Evolutionary conservation across 2,113 vertebrate species (phyloP), one percentile per base, ranked within the genome.

Genomic region (Centropus bengalensis): DNA sequence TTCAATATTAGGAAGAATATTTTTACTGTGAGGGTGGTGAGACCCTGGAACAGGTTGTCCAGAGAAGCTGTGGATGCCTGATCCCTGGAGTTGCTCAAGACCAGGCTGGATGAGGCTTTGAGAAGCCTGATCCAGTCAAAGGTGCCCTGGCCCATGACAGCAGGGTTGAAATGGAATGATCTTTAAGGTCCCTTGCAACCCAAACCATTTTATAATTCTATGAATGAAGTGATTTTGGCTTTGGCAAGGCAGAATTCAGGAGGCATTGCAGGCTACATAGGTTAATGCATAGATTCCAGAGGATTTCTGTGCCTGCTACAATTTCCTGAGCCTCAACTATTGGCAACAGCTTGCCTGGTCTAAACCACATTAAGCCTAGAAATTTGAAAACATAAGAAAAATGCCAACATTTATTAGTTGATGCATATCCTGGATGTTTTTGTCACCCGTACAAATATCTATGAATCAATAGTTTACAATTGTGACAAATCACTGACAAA

Each of bases 401-500:
- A 70, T 63, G 15, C 26, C 13, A 33, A 4, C 4, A 33, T 28
- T 45, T 82, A 84, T 80, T 67, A 67, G 23, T 17, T 64, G 60
- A 47, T 77, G 66, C 2, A 42, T 33, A 88, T 30, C 38, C 20
- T 14, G 14, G 9, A 58, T 74, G 14, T 64, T 88, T 94, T 81
- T 5, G 1, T 63, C 10, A 16, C 52, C 58, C 45, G 38, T 27
- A 71, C 16, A 60, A 74, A 62, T 62, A 63, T 30, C 52, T 63
- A 9, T 12, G 12, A 44, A 77, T 49, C 67, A 74, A 52, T 9
- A 81, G 79, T 70, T 91, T 79, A 79, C 60, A 62, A 75, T 12
- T 11, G n/a, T 81, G 83, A 78, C 80, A 92, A 86, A 78, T 55
- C 76, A 21, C 55, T 70, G 75, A 86, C 63, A 88, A 89, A 93